Conservation (phyloP, 2,888 invertebrate species). For the Drosophila prolongata region DNA sequence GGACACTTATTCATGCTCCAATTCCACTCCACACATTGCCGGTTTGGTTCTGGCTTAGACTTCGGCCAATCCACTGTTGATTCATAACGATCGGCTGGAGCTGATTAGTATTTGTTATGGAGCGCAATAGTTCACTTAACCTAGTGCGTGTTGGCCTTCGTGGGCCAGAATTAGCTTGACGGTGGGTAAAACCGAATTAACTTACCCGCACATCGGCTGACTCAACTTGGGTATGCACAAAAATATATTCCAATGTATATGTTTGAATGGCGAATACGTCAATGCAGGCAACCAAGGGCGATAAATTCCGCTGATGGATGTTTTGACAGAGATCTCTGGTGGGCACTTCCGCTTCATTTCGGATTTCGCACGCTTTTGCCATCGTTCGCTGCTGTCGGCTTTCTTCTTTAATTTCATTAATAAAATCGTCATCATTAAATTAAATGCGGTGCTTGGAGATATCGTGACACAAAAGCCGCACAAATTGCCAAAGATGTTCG, state of each 20-base stretch:
- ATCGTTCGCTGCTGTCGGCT: conserved; percentile 52
- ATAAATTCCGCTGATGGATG: conserved; percentile 15
- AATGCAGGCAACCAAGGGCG: conserved; percentile 26
- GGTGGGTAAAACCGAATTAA: conserved; percentile 59
- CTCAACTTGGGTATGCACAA: conserved; percentile 43
- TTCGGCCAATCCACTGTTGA: conserved; percentile 43
- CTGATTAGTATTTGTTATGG: conserved; percentile 40
- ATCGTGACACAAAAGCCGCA: conserved; percentile 54
- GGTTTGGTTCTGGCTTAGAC: conserved; percentile 12
- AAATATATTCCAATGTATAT: conserved; percentile 12
- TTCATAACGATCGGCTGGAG: conserved; percentile 52
- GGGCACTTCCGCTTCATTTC: conserved; percentile 62
- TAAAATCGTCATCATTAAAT: conserved; percentile 68
- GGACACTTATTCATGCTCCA: conserved; percentile 67
- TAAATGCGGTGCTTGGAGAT: conserved; percentile 60
- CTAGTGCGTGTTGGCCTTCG: conserved; percentile 67
- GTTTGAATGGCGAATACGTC: conserved; percentile 16
- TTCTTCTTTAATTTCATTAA: conserved; percentile 72
- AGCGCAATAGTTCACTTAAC: conserved; percentile 45
- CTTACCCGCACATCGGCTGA: conserved; percentile 43
- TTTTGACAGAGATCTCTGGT: conserved; percentile 16
- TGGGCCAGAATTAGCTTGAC: conserved; percentile 46
- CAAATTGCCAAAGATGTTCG: conserved; percentile 25
- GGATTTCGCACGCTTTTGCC: conserved; percentile 68
- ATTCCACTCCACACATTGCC: conserved; percentile 39